Conservation (phyloP, 2,888 invertebrate genomes). For the Sinelater perroti region DNA sequence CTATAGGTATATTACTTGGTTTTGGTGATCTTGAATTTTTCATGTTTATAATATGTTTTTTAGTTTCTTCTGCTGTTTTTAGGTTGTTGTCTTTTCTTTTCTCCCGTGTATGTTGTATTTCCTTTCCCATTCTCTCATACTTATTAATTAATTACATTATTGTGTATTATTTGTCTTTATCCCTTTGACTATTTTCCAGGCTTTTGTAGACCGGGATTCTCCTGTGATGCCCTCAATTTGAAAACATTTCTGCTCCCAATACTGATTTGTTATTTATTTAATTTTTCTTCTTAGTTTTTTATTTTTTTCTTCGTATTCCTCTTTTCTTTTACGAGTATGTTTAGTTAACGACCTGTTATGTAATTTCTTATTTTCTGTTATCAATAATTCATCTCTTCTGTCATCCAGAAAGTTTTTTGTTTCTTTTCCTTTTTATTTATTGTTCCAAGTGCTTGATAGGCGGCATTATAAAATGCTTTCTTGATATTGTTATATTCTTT, state of each 20-base stretch:
- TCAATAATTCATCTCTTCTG: neutral
- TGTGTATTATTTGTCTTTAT: neutral
- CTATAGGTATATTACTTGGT: conserved; percentile 3
- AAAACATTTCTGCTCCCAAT: conserved; percentile 1
- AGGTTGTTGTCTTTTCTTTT: neutral
- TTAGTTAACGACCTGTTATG: neutral
- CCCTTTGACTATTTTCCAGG: neutral
- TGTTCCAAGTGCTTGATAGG: neutral
- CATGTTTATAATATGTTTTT: conserved; percentile 16
- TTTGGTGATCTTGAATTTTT: conserved; percentile 9
- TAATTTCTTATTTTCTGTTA: neutral
- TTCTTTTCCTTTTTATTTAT: conserved; percentile 4
- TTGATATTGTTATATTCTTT: conserved; percentile 1
- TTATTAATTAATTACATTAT: conserved; percentile 3
- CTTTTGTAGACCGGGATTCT: conserved; percentile 4
- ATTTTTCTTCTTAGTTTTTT: neutral
- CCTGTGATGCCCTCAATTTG: neutral
- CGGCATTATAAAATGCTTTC: neutral
- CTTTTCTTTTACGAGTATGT: neutral
- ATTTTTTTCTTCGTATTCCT: neutral
- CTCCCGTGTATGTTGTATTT: conserved; percentile 1
- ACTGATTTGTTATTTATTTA: conserved; percentile 6
- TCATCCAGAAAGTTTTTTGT: neutral
- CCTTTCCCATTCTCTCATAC: conserved; percentile 3
- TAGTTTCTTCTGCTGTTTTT: conserved; percentile 1